Conservation (phyloP, 2,797 vertebrate species). For the Callimico goeldii region DNA sequence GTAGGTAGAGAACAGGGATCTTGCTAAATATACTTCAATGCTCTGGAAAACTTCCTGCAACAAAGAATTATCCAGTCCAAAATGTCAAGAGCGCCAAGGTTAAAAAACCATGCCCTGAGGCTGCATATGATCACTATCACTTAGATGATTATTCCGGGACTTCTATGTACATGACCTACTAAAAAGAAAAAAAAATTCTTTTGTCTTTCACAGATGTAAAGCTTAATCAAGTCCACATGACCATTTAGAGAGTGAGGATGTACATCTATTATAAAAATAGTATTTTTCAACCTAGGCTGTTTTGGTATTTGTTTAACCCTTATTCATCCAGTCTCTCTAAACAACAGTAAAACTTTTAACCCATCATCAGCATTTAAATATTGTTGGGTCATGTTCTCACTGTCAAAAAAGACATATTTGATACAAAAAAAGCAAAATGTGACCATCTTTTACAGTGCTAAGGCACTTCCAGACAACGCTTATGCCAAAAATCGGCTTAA, state of each 20-base stretch:
- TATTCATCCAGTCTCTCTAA: neutral
- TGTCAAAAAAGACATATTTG: neutral
- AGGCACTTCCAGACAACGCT: neutral
- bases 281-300: neutral
- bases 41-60: neutral
- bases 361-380: neutral
- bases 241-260: neutral
- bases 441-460: constrained; percentile 1
- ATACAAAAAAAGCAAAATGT: constrained; percentile 21
- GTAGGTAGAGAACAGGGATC: neutral
- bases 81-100: neutral
- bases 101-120: neutral
- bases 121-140: too few relatives aligned
- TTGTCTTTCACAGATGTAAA: neutral
- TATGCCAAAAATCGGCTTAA: neutral
- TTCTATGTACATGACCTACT: neutral
- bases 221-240: neutral
- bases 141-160: neutral
- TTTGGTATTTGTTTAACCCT: neutral
- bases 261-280: neutral
- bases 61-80: neutral
- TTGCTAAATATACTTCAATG: neutral
- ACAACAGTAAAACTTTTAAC: neutral
- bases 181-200: neutral
- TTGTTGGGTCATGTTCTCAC: neutral